Conservation (phyloP, 1,140 invertebrate species). For the Caerostris extrusa region DNA sequence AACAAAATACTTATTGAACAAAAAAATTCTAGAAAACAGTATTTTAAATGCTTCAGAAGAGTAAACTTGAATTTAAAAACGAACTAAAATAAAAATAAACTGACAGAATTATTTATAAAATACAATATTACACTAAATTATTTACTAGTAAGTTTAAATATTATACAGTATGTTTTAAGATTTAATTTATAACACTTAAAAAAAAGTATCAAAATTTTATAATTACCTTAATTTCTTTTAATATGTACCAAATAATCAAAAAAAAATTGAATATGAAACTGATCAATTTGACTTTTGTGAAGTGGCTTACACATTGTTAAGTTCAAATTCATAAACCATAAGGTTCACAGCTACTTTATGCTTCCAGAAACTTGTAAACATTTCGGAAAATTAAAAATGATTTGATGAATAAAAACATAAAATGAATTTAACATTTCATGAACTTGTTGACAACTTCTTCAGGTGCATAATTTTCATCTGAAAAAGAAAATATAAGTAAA, state of each 20-base stretch:
- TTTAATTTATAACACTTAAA: neutral
- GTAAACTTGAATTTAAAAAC: neutral
- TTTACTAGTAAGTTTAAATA: too few species aligned
- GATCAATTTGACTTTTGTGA: neutral
- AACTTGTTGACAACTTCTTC: neutral
- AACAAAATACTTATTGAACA: neutral
- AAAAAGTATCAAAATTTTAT: neutral
- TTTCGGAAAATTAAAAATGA: conserved; percentile 19
- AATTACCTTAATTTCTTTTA: conserved; percentile 62
- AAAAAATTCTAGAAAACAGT: neutral
- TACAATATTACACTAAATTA: too few species aligned
- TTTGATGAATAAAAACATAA: neutral
- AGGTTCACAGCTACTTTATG: neutral
- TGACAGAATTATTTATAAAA: too few species aligned
- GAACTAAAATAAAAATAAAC: neutral
- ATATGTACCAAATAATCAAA: conserved; percentile 59
- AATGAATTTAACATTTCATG: conserved; percentile 61
- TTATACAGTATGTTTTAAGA: neutral
- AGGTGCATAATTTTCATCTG: neutral
- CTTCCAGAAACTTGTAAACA: conserved; percentile 40
- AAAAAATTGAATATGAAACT: conserved; percentile 66
- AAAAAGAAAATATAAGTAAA: neutral
- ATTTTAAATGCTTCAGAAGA: neutral
- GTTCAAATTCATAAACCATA: neutral
- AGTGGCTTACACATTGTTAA: conserved; percentile 51